Conservation (phyloP, 2,888 invertebrate genomes). For the Harpalus rubripes region DNA sequence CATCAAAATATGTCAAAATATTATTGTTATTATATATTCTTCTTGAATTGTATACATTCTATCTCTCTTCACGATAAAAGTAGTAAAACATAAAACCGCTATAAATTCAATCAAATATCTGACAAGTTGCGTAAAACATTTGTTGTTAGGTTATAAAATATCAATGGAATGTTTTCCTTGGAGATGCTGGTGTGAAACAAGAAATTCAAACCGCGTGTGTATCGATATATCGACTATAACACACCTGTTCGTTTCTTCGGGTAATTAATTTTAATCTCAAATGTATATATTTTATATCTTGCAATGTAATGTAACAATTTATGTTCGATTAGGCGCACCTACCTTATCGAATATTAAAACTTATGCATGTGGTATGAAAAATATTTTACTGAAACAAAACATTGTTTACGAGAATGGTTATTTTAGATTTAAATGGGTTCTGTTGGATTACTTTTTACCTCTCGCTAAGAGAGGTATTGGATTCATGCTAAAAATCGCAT, state of each 20-base stretch:
- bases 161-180: slow-evolving; percentile 31
- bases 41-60: neutral
- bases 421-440: too few species aligned
- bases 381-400: neutral
- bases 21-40: neutral
- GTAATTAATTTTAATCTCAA: slow-evolving; percentile 54
- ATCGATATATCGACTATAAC: slow-evolving; percentile 59
- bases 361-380: neutral
- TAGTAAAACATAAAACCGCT: neutral
- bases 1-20: neutral
- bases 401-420: too few species aligned
- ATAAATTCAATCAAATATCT: slow-evolving; percentile 18
- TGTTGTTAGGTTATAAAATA: slow-evolving; percentile 7
- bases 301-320: slow-evolving; percentile 10
- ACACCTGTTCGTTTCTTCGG: slow-evolving; percentile 58
- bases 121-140: slow-evolving; percentile 19
- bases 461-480: too few species aligned
- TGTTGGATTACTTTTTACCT: too few species aligned
- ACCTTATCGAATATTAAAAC: too few species aligned
- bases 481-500: too few species aligned
- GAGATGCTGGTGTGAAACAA: slow-evolving; percentile 38
- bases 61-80: neutral
- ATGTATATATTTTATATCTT: slow-evolving; percentile 19
- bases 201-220: slow-evolving; percentile 31
- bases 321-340: too few species aligned